Evolutionary conservation across 2,113 vertebrate genomes (phyloP).

Genomic region (Aptenodytes patagonicus): DNA sequence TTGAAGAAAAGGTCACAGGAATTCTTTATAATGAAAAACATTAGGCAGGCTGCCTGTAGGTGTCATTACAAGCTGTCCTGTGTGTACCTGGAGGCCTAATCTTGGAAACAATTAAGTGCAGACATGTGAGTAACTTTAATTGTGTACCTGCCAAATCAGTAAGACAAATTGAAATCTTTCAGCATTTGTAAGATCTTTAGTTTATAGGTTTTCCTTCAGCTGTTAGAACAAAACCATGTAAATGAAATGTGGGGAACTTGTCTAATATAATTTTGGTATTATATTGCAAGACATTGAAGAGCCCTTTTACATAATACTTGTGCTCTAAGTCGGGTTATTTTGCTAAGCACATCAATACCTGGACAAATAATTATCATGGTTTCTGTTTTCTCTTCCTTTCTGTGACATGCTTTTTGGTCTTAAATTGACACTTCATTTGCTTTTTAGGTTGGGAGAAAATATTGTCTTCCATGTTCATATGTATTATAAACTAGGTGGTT

Average conservation of each 20-base stretch:
- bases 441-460: not conserved
- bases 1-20: slow-evolving; percentile 40
- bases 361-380: not conserved
- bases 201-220: not conserved
- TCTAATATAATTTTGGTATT: not conserved
- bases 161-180: not conserved
- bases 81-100: not conserved
- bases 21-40: not conserved
- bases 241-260: not conserved
- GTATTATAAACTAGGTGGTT: not conserved
- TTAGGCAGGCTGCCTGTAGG: not conserved
- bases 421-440: not conserved
- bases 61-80: slow-evolving; percentile 19
- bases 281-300: not conserved
- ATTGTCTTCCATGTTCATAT: not conserved
- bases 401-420: not conserved
- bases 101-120: slow-evolving; percentile 22
- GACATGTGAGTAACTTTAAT: not conserved
- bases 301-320: not conserved
- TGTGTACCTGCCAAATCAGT: not conserved
- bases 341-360: not conserved
- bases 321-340: not conserved
- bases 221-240: not conserved
- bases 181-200: not conserved
- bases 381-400: not conserved